Percentiles rank a stretch among this genome's conserved stretches.
Evolutionary conservation across 2,888 invertebrate species (phyloP).

Genomic region (Noctua janthe): DNA sequence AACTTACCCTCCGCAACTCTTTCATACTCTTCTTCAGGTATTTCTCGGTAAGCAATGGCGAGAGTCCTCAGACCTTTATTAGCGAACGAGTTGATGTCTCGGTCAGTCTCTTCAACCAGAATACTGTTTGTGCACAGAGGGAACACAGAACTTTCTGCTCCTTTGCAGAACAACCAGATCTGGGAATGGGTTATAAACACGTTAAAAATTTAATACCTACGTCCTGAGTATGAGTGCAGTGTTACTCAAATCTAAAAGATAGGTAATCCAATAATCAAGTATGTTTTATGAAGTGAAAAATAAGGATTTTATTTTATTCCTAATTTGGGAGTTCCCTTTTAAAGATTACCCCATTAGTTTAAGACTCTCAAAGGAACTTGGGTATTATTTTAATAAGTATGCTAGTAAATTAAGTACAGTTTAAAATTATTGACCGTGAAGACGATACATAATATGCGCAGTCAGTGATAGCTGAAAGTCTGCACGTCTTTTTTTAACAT

Average conservation of each 20-base stretch:
- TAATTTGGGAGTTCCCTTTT: background rate
- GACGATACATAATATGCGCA: background rate
- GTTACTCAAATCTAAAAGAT: background rate
- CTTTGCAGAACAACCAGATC: slow-evolving; percentile 94
- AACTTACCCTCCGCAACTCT: slow-evolving; percentile 88
- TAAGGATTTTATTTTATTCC: background rate
- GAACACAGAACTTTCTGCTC: slow-evolving; percentile 95
- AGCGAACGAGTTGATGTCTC: slow-evolving; percentile 90
- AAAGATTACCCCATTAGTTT: background rate
- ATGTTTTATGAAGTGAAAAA: background rate
- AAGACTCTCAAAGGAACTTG: background rate
- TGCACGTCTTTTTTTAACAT: no score
- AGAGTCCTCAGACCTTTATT: slow-evolving; percentile 95
- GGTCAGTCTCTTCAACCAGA: slow-evolving; percentile 86
- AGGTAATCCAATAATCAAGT: background rate
- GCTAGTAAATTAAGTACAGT: background rate
- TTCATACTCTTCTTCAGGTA: slow-evolving; percentile 93
- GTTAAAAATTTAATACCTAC: background rate
- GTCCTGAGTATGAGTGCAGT: background rate
- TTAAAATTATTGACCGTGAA: background rate
- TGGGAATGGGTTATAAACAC: slow-evolving; percentile 55
- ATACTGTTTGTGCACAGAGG: slow-evolving; percentile 90
- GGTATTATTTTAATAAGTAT: background rate
- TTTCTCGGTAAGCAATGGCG: slow-evolving; percentile 93
- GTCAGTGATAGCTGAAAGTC: background rate